These are phyloP conservation scores for Plumapathes pennacea DNA, from an alignment of 92 coral and sea anemone genomes.

Conservation along the genomic window DNA sequence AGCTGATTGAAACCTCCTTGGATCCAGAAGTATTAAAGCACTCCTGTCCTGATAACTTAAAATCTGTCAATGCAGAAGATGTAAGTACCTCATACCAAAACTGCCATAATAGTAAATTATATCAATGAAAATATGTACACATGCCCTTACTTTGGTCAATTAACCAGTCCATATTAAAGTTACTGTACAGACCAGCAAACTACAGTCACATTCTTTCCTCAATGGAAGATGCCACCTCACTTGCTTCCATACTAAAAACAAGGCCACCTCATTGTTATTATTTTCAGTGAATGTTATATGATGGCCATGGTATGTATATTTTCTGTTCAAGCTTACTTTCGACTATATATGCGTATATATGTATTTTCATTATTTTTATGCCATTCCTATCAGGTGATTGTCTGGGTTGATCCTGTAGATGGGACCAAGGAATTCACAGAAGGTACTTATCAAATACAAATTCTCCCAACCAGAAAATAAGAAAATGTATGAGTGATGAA, in stretches of 20 bases:
- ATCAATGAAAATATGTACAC: not conserved
- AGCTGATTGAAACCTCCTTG: slow-evolving; percentile 57
- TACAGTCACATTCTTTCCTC: too few relatives aligned
- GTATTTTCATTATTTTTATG: too few relatives aligned
- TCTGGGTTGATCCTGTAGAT: slow-evolving; percentile 99
- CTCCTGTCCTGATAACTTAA: slow-evolving; percentile 72
- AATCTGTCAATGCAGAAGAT: slow-evolving; percentile 74
- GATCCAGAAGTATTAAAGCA: slow-evolving; percentile 68
- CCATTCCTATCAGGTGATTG: slow-evolving; percentile 57
- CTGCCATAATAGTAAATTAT: not conserved
- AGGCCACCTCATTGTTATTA: too few relatives aligned
- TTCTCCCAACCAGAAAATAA: not conserved
- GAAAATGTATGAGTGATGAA: not conserved
- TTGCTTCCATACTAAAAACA: too few relatives aligned
- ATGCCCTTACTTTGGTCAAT: not conserved
- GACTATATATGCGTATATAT: not conserved
- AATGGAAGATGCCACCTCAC: too few relatives aligned
- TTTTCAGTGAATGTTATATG: too few relatives aligned
- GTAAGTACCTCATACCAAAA: slow-evolving; percentile 41
- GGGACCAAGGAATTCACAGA: slow-evolving; percentile 97
- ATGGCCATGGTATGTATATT: too few relatives aligned
- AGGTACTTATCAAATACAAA: slow-evolving; percentile 37
- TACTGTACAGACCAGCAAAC: too few relatives aligned
- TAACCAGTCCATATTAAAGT: not conserved
- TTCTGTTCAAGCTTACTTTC: too few relatives aligned